Evolutionary conservation across 2,888 invertebrate genomes (phyloP), one percentile per base, ranked within the genome.

Genomic region (Drosophila neotestacea): DNA sequence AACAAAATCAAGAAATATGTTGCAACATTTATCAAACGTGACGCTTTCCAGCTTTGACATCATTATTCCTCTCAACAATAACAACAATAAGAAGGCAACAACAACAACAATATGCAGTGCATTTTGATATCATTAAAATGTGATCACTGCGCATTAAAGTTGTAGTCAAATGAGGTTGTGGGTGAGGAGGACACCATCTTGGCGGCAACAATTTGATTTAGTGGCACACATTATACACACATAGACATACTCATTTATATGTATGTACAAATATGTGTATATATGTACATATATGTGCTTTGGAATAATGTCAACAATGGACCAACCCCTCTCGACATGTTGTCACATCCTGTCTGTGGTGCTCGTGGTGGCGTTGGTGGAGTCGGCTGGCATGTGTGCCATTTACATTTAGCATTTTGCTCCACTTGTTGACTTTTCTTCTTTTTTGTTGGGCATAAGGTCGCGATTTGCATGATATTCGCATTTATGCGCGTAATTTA

Each of bases 91-190:
- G 50, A 52, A 61, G 58, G 64, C 50, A 58, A 58, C 42, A 61
- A 34, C 34, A 41, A 34, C 52, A 60, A 54, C 55, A 75, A 68
- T 55, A 63, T 73, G 65, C 73, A 85, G 56, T 89, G 88, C 81
- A 83, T 89, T 84, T 84, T 55, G 78, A 77, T 80, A 72, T 85
- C 91, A 90, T 90, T 88, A 90, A 90, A 90, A 91, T 85, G 90
- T 84, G 91, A 90, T 90, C 90, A 90, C 87, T 46, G 77, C 80
- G 79, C 72, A 89, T 82, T 83, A 85, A 88, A 89, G 88, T 79
- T 70, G 74, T 82, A 82, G 74, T 74, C 86, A 89, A 83, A 85
- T 80, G 78, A 74, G 80, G 70, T 61, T 72, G 61, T 51, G 32
- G 32, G 7, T 30, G 16, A 30, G 16, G 11, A 27, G 41, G 6